Evolutionary conservation across 2,797 vertebrate species (phyloP).

Genomic region (Lepilemur septentrionalis): DNA sequence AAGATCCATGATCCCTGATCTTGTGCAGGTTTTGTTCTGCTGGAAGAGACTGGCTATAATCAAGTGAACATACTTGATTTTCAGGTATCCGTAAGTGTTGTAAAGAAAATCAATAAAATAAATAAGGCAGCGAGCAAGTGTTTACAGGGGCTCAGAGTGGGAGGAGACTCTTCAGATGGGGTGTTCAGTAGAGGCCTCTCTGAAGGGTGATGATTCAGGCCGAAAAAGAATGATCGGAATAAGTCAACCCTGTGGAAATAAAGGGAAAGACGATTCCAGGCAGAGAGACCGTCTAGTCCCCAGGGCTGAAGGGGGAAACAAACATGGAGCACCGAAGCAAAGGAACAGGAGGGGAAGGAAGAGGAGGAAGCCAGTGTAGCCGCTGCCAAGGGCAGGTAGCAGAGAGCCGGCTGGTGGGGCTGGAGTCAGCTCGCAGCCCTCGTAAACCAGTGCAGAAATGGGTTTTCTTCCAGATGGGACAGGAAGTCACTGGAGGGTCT

Average conservation of each 20-base stretch:
- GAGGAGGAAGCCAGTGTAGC: not conserved
- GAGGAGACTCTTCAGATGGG: not conserved
- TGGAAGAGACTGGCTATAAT: not conserved
- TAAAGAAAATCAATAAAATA: not conserved
- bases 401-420: not conserved
- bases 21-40: not conserved
- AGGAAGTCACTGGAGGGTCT: not conserved
- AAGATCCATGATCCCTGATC: not conserved
- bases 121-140: not conserved
- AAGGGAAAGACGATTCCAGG: not conserved
- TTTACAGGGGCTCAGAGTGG: not conserved
- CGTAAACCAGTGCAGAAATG: not conserved
- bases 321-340: not conserved
- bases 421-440: not conserved
- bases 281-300: not conserved
- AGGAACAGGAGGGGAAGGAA: not conserved
- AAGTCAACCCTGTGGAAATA: not conserved
- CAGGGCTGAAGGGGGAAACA: not conserved
- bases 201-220: not conserved
- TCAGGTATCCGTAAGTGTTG: not conserved
- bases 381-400: not conserved
- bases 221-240: not conserved
- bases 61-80: not conserved
- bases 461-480: not conserved
- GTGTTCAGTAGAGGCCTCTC: not conserved